Conservation (phyloP, 1,140 invertebrate species). For the Penaeus chinensis region DNA sequence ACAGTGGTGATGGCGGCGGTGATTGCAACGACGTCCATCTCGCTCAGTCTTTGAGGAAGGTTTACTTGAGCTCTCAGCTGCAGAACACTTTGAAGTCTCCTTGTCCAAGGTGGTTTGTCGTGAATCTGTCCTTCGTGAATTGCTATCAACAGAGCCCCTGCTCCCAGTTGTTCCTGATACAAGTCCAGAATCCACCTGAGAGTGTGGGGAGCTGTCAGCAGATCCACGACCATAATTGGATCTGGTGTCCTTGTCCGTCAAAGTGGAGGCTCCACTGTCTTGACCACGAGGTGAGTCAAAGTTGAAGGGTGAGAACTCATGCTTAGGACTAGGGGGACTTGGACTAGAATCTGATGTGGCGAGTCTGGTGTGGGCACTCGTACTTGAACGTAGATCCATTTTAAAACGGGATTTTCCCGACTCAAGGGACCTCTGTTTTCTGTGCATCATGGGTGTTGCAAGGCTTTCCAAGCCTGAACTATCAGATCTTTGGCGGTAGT, state of each 20-base stretch:
- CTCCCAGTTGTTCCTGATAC: slow-evolving; percentile 65
- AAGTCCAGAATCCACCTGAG: slow-evolving; percentile 65
- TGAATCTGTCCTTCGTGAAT: slow-evolving; percentile 39
- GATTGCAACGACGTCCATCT: slow-evolving; percentile 52
- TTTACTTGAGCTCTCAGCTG: slow-evolving; percentile 27
- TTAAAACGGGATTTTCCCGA: slow-evolving; percentile 53
- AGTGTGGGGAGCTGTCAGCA: slow-evolving; percentile 65
- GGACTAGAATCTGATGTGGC: slow-evolving; percentile 64
- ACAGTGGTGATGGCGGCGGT: slow-evolving; percentile 47
- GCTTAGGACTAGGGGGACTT: slow-evolving; percentile 63
- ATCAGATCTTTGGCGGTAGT: slow-evolving; percentile 49
- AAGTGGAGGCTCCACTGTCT: slow-evolving; percentile 63
- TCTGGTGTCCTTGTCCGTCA: slow-evolving; percentile 62
- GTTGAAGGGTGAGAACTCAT: slow-evolving; percentile 60
- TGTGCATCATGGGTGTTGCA: slow-evolving; percentile 66
- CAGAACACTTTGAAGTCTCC: slow-evolving; percentile 25
- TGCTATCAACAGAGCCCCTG: slow-evolving; percentile 64
- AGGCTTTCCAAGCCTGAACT: slow-evolving; percentile 65
- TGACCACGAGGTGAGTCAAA: slow-evolving; percentile 58
- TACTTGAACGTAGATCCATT: slow-evolving; percentile 40
- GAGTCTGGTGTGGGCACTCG: slow-evolving; percentile 61
- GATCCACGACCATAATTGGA: slow-evolving; percentile 61
- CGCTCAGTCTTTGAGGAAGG: slow-evolving; percentile 41
- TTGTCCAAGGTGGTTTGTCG: slow-evolving; percentile 33
- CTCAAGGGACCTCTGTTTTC: slow-evolving; percentile 65